Evolutionary conservation across 2,888 invertebrate species (phyloP), one percentile per base, ranked within the genome.

Genomic region (Drosophila austrosaltans): DNA sequence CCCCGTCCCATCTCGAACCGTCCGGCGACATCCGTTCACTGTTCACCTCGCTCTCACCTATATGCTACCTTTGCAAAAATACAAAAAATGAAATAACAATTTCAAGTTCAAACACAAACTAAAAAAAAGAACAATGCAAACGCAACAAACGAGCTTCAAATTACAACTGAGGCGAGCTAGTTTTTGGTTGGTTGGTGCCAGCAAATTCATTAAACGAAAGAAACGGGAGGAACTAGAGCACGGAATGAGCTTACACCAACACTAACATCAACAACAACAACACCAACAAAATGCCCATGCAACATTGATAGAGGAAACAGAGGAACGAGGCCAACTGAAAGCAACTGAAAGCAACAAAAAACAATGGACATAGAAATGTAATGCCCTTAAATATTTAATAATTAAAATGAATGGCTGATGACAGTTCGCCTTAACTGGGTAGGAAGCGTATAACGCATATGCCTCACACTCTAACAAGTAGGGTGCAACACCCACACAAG

Each of bases 61-160:
- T 75, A 65, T 42, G 53, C 53, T 25, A 25, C 4, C 48, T 48
- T 48, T 48, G 48, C 48, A 48, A 22, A 48, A 48, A 8, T 3
- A 48, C 1, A 48, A 22, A 7, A 48, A 22, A 20, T 2, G 7
- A 48, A 48, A 72, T 59, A 42, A 60, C 39, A 64, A 72, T 76
- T 89, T 88, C 85, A 86, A 86, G 89, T 88, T 89, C 88, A 89
- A 73, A 56, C 64, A 12, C 67, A 75, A 69, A 75, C 78, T 67
- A 78, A 77, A 76, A 69, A 48, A 48, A 76, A 65, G 10, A 48
- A 48, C 48, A 48, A 48, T 48, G 68, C 75, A 64, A 79, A 70
- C 89, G 78, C 78, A 79, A 72, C 86, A 79, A 89, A 87, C 89
- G 89, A 80, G 84, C 82, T 88, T 81, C 89, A 77, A 88, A 89